These are phyloP conservation scores for Tenthredo notha DNA, from an alignment of 2,888 invertebrate species.

Conservation along the genomic window DNA sequence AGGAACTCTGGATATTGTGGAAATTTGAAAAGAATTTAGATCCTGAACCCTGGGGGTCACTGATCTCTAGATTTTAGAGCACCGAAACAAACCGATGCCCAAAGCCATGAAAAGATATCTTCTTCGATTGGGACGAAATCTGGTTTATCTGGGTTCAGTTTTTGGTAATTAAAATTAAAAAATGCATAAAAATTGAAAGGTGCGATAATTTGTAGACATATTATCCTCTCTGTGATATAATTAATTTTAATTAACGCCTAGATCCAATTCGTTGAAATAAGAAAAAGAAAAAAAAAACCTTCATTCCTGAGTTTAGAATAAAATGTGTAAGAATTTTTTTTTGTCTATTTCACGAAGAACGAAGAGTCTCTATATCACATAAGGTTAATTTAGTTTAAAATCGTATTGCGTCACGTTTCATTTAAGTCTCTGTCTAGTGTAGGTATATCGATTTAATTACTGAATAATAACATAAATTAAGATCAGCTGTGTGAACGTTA, in stretches of 20 bases:
- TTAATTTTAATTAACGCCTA: too few relatives aligned
- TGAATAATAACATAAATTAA: constrained; percentile 20
- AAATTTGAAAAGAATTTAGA: neutral
- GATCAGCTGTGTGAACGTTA: neutral
- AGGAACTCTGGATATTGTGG: neutral
- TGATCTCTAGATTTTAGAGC: neutral
- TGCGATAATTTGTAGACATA: too few relatives aligned
- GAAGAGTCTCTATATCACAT: neutral
- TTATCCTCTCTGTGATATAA: too few relatives aligned
- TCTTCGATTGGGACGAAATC: neutral
- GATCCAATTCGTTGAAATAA: too few relatives aligned
- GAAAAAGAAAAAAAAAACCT: too few relatives aligned
- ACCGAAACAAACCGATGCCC: neutral
- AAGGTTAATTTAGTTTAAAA: neutral
- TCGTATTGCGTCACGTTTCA: neutral
- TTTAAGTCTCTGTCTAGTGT: neutral
- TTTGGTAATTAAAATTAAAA: too few relatives aligned
- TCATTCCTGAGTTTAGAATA: too few relatives aligned
- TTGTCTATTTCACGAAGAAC: neutral
- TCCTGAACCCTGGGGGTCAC: constrained; percentile 4
- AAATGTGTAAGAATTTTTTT: neutral
- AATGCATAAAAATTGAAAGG: too few relatives aligned
- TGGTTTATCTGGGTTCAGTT: too few relatives aligned
- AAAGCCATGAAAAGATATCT: neutral
- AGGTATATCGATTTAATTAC: neutral